Evolutionary conservation across 2,113 vertebrate species (phyloP).

Genomic region (Parus major): DNA sequence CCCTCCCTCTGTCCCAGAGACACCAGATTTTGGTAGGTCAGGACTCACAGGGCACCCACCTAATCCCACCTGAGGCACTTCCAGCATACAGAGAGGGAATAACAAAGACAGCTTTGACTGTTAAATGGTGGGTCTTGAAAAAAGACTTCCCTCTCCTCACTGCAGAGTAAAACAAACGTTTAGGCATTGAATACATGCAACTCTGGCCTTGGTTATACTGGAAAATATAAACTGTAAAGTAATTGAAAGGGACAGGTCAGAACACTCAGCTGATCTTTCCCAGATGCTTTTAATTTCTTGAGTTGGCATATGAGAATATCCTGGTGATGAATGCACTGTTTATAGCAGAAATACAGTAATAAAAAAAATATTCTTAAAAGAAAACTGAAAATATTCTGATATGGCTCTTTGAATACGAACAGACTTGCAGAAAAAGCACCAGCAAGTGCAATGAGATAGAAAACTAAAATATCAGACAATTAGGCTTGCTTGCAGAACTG

Average conservation of each 20-base stretch:
- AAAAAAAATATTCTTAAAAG: neutral
- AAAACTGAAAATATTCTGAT: neutral
- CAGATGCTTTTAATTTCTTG: conserved; percentile 3
- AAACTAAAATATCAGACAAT: neutral
- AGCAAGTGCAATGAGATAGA: neutral
- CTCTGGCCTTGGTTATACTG: neutral
- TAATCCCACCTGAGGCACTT: neutral
- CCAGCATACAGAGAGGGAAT: neutral
- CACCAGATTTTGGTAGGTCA: fast-evolving
- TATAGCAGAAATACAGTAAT: neutral
- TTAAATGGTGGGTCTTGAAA: neutral
- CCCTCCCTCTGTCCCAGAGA: neutral
- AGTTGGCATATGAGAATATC: neutral
- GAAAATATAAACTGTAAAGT: neutral
- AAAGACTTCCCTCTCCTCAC: neutral
- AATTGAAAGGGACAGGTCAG: neutral
- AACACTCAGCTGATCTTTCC: neutral
- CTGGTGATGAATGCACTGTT: neutral
- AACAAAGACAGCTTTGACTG: neutral
- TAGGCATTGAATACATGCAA: neutral
- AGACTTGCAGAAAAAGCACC: neutral
- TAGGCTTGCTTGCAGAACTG: neutral
- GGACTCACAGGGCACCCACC: neutral
- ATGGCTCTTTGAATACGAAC: neutral
- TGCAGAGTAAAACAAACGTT: neutral